These are phyloP conservation scores for Etia nguti DNA, from an alignment of 2,113 vertebrate genomes.

Conservation along the genomic window DNA sequence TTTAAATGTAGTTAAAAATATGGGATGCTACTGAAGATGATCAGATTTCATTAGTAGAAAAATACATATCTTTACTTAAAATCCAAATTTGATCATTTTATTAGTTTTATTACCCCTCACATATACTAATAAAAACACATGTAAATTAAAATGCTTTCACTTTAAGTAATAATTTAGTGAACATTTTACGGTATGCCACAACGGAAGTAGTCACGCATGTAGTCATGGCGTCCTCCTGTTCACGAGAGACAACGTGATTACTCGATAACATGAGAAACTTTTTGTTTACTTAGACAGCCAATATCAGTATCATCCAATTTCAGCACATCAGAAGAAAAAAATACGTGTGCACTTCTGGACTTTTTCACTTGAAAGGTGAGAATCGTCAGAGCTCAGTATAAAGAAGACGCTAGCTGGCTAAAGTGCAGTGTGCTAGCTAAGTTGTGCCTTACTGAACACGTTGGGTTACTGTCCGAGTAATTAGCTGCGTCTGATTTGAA, in stretches of 20 bases:
- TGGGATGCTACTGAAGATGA: background rate
- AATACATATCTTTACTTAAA: background rate
- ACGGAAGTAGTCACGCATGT: slow-evolving; percentile 21
- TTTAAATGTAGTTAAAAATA: background rate
- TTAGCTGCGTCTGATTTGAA: background rate
- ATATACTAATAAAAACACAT: background rate
- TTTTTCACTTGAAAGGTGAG: slow-evolving; percentile 21
- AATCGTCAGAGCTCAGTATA: background rate
- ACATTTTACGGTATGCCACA: background rate
- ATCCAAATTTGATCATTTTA: background rate
- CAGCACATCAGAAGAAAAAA: fast-evolving
- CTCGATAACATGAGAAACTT: slow-evolving; percentile 27
- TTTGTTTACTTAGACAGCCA: background rate
- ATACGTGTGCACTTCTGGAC: background rate
- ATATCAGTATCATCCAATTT: background rate
- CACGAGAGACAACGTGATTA: slow-evolving; percentile 53
- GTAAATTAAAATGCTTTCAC: background rate
- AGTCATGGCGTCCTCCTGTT: slow-evolving; percentile 53
- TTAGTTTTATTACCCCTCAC: background rate
- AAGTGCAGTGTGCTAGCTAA: background rate
- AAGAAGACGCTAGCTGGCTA: background rate
- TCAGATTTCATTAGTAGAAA: background rate
- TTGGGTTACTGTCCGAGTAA: background rate
- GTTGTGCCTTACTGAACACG: slow-evolving; percentile 15
- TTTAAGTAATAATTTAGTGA: background rate